These are phyloP conservation scores for Mnemiopsis leidyi DNA, from an alignment of 37 sponge, comb jelly and placozoan species.

Conservation along the genomic window DNA sequence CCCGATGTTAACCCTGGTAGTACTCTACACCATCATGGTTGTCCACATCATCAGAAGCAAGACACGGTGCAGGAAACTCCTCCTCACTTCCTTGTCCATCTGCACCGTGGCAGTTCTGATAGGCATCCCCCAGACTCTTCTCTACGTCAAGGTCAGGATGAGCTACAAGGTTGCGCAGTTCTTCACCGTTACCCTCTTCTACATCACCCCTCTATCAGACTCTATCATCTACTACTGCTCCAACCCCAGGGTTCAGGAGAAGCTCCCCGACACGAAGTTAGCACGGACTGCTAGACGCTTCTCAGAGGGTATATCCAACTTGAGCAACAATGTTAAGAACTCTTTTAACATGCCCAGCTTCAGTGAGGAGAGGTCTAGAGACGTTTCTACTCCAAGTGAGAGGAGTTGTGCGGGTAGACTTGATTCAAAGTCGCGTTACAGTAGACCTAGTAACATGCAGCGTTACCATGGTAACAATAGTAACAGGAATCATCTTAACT, in stretches of 20 bases:
- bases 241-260: not conserved
- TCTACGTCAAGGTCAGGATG: not conserved
- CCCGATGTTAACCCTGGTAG: not conserved
- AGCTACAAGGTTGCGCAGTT: not conserved
- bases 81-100: constrained; percentile 13
- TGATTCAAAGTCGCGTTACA: not conserved
- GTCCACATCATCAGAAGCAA: not conserved
- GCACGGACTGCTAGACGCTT: not conserved
- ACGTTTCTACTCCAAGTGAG: not conserved
- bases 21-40: not conserved
- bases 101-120: not conserved
- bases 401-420: not conserved
- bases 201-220: constrained; percentile 3
- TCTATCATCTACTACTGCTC: not conserved
- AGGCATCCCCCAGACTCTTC: not conserved
- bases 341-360: not conserved
- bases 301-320: not conserved
- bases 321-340: not conserved
- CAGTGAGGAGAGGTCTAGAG: not conserved
- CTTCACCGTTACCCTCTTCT: not conserved
- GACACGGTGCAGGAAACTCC: not conserved
- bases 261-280: not conserved
- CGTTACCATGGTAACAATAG: not conserved
- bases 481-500: no score
- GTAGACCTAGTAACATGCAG: not conserved